These are phyloP conservation scores for Carterocephalus palaemon DNA, from an alignment of 2,888 invertebrate species.

Conservation along the genomic window DNA sequence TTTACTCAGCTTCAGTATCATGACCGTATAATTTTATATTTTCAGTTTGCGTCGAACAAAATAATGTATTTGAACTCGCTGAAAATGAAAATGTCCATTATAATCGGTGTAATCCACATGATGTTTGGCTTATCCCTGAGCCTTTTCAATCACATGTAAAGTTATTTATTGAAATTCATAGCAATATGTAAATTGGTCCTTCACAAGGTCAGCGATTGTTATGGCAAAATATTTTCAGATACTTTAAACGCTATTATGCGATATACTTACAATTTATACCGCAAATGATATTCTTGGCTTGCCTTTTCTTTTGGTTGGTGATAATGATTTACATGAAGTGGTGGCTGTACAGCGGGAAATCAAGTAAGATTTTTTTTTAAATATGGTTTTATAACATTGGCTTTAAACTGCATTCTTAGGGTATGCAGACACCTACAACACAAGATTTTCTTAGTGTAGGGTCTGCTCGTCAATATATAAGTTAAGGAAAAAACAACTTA, in stretches of 20 bases:
- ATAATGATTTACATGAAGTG: conserved; percentile 93
- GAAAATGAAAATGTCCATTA: conserved; percentile 97
- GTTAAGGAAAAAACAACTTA: not conserved
- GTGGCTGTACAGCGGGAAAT: conserved; percentile 77
- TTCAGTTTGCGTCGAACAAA: conserved; percentile 83
- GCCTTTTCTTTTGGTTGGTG: conserved; percentile 93
- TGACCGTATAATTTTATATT: no score
- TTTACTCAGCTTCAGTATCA: no score
- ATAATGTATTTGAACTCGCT: conserved; percentile 94
- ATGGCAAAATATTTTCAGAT: conserved; percentile 55
- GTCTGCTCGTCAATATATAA: not conserved
- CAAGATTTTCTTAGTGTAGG: no score
- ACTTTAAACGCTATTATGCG: conserved; percentile 79
- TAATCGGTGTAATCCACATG: conserved; percentile 96
- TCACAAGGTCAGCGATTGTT: not conserved
- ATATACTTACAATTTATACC: conserved; percentile 91
- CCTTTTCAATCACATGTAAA: conserved; percentile 82
- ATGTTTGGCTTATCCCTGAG: conserved; percentile 90
- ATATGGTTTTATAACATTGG: not conserved
- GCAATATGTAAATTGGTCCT: no score
- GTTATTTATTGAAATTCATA: conserved; percentile 42
- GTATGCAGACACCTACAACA: not conserved
- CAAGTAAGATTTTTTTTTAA: conserved; percentile 39
- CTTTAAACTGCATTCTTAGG: not conserved
- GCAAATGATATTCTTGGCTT: conserved; percentile 90